Percentiles rank a stretch among this genome's conserved stretches.
These are phyloP conservation scores for Gymnoscopelus braueri DNA, from an alignment of 2,797 vertebrate species.

Conservation along the genomic window DNA sequence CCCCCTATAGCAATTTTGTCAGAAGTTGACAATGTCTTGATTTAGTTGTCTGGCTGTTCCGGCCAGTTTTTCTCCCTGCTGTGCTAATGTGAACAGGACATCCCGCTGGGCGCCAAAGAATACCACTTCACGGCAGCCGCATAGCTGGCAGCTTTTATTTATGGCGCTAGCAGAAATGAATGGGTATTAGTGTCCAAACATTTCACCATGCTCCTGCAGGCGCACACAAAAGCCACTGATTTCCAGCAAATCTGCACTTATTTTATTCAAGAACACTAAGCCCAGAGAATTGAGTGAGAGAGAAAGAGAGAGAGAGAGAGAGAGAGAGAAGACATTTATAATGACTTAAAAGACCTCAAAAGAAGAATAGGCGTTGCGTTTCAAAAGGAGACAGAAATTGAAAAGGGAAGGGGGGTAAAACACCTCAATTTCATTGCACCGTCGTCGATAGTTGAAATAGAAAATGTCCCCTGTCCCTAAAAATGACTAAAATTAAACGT, in stretches of 20 bases:
- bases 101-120: slow-evolving; percentile 99
- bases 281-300: slow-evolving; percentile 50
- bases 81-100: slow-evolving; percentile 99
- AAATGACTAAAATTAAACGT: slow-evolving; percentile 66
- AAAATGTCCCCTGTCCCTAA: slow-evolving; percentile 76
- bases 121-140: slow-evolving; percentile 99
- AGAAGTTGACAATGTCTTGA: slow-evolving; percentile 99
- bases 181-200: slow-evolving; percentile 99
- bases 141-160: slow-evolving; percentile 99
- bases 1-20: slow-evolving; percentile 97
- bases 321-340: slow-evolving; percentile 81
- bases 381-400: slow-evolving; percentile 75
- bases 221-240: slow-evolving; percentile 99
- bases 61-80: slow-evolving; percentile 92
- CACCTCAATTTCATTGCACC: slow-evolving; percentile 71
- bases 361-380: slow-evolving; percentile 78
- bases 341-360: slow-evolving; percentile 85
- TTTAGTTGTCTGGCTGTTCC: slow-evolving; percentile 99
- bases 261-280: slow-evolving; percentile 97
- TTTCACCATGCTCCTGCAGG: slow-evolving; percentile 99
- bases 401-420: slow-evolving; percentile 44
- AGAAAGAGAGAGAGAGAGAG: slow-evolving; percentile 27
- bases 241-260: slow-evolving; percentile 99
- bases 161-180: slow-evolving; percentile 99
- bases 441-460: slow-evolving; percentile 72